Evolutionary conservation across 1,140 invertebrate species (phyloP).

Genomic region (Steinernema khuongi): DNA sequence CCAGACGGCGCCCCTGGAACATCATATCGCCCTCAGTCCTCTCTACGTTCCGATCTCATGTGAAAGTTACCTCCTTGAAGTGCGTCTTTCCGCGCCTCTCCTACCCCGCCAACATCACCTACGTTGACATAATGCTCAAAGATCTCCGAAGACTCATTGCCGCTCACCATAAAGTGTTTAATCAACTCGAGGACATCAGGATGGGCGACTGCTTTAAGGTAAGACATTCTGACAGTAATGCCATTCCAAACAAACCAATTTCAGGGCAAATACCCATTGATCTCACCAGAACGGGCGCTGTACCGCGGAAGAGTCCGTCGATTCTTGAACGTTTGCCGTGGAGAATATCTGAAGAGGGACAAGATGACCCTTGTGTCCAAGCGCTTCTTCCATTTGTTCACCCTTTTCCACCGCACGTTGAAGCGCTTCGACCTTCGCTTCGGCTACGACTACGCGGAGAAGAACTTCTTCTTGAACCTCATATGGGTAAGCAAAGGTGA

Average conservation of each 20-base stretch:
- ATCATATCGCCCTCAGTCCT: background rate
- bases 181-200: background rate
- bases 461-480: background rate
- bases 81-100: background rate
- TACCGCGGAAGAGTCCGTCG: background rate
- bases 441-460: background rate
- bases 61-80: background rate
- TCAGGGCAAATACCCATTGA: background rate
- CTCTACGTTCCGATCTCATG: background rate
- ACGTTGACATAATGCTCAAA: conserved; percentile 9
- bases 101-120: background rate
- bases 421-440: background rate
- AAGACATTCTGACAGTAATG: background rate
- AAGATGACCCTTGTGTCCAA: background rate
- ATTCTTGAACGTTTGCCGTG: background rate
- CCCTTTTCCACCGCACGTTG: background rate
- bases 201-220: background rate
- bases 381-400: conserved; percentile 5
- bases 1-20: background rate
- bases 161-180: background rate
- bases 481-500: conserved; percentile 12
- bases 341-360: background rate
- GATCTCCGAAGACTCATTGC: background rate
- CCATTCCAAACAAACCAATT: background rate
- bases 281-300: background rate